Base-by-base conservation (phyloP, 1,140 invertebrate genomes). In the Zaprionus vittiger region DNA sequence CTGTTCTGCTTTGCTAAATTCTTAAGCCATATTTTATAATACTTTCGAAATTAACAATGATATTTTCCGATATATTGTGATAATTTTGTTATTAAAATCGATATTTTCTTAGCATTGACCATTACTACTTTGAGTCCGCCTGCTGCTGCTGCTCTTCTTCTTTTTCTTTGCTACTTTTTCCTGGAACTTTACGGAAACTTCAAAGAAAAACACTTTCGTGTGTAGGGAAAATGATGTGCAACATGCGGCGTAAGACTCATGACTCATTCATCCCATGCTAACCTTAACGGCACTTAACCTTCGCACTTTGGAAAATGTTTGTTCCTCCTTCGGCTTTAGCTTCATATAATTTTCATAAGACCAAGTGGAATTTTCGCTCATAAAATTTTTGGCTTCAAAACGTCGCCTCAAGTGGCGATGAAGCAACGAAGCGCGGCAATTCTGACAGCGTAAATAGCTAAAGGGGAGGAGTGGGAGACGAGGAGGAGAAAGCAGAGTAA, bases 341-440 rank as follows among this genome's bases (percentile, higher is more conserved):
- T 77, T 85, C 83, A 85, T 85, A 66, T 86, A 85, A 82, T 85
- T 86, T 85, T 86, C 69, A 85, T 85, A 82, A 79, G 66, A 57
- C 83, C 82, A 81, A 85, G 81, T 81, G 79, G 79, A 78, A 84
- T 72, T 74, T 81, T 60, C 34, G 78, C 57, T 80, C 77, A 80
- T 69, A 60, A 84, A 73, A 67, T 62, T 72, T 64, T 64, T 47
- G 41, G 41, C 41, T 56, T 62, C 61, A 60, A n/a, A 77, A 56
- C 62, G 26, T 54, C 34, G 70, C 63, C 77, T 79, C 72, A 82
- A 86, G 79, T 85, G 83, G 44, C 70, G 61, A 41, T 61, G 5
- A n/a, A 20, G 41, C 47, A 84, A 69, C 65, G 44, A 67, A 73
- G 73, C 73, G 73, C 68, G 67, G 55, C 12, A 57, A 26, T 24